Evolutionary conservation across 2,888 invertebrate species (phyloP).

Genomic region (Dermolepida albohirtum): DNA sequence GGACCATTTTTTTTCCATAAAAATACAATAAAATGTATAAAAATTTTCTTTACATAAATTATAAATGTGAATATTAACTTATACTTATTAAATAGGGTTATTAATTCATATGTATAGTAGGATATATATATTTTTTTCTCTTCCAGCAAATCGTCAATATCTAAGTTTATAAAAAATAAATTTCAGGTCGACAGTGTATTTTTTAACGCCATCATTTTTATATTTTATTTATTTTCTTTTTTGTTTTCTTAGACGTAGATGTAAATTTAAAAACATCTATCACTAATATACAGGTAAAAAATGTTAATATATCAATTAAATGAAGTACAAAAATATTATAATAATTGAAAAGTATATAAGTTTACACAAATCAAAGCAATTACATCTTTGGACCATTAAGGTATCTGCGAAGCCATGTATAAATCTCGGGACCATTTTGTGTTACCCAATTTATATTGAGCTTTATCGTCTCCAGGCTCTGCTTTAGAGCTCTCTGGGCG

Average conservation of each 20-base stretch:
- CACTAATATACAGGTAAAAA: slow-evolving; percentile 32
- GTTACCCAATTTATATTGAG: slow-evolving; percentile 86
- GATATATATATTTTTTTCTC: slow-evolving; percentile 45
- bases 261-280: slow-evolving; percentile 24
- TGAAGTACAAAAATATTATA: slow-evolving; percentile 42
- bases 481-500: slow-evolving; percentile 71
- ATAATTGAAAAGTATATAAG: slow-evolving; percentile 37
- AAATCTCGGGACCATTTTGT: slow-evolving; percentile 69
- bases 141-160: slow-evolving; percentile 33
- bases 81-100: slow-evolving; percentile 48
- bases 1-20: slow-evolving; percentile 38
- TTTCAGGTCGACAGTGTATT: slow-evolving; percentile 37
- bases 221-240: background rate
- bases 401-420: slow-evolving; percentile 62
- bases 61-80: slow-evolving; percentile 39
- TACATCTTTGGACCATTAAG: slow-evolving; percentile 45
- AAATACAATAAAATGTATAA: slow-evolving; percentile 46
- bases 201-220: slow-evolving; percentile 20
- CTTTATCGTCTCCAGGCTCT: slow-evolving; percentile 83
- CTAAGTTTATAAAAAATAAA: slow-evolving; percentile 51
- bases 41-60: slow-evolving; percentile 41
- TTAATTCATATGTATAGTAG: slow-evolving; percentile 52
- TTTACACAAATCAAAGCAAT: slow-evolving; percentile 25
- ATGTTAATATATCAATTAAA: slow-evolving; percentile 23
- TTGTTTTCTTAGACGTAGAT: slow-evolving; percentile 15